Percentiles rank a stretch among this genome's conserved stretches.
phyloP scores from a whole-genome alignment of 1,140 invertebrate genomes.

The Micrasema longulum region DNA sequence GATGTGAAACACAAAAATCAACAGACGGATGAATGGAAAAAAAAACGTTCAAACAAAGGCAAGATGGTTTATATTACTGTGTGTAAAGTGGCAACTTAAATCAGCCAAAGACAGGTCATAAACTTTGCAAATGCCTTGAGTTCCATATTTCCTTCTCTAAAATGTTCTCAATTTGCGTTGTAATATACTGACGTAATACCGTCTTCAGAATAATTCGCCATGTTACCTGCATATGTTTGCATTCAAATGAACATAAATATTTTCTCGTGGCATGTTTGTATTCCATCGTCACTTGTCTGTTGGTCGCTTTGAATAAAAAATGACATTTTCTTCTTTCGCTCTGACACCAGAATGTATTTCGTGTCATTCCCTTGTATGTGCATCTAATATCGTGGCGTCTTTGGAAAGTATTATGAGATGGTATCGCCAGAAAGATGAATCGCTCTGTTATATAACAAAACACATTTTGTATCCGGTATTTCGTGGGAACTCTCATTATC shows the following conservation, averaged over 20 bases:
- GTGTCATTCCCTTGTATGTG: conserved; percentile 30
- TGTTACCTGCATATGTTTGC: neutral
- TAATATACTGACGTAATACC: neutral
- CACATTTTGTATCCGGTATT: conserved; percentile 13
- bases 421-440: conserved; percentile 18
- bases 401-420: neutral
- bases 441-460: conserved; percentile 17
- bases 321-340: neutral
- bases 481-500: conserved; percentile 21
- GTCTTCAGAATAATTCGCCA: neutral
- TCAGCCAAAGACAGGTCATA: too few relatives aligned
- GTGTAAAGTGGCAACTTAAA: too few relatives aligned
- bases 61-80: too few relatives aligned
- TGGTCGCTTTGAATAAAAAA: neutral
- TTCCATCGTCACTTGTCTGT: neutral
- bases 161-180: too few relatives aligned
- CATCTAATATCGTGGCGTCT: conserved; percentile 24
- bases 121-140: too few relatives aligned
- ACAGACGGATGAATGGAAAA: neutral
- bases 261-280: too few relatives aligned
- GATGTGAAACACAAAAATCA: too few relatives aligned
- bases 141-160: too few relatives aligned
- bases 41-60: too few relatives aligned
- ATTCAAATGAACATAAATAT: neutral
- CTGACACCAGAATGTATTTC: neutral